Conservation (phyloP, 2,888 invertebrate species). For the Parthenolecanium corni region DNA sequence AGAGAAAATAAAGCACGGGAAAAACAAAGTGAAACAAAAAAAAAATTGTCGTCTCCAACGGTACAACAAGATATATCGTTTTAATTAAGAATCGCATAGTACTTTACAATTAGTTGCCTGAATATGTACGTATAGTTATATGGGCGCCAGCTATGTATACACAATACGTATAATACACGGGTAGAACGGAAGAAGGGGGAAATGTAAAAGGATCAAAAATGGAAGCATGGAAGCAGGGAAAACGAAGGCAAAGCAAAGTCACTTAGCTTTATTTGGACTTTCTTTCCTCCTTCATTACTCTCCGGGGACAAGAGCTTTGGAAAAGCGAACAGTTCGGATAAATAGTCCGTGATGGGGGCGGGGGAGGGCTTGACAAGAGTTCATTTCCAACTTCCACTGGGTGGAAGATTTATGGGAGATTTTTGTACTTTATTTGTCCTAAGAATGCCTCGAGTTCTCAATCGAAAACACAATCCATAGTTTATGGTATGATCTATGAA, state of each 20-base stretch:
- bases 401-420: too few relatives aligned
- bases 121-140: neutral
- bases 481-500: too few relatives aligned
- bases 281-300: too few relatives aligned
- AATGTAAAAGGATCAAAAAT: neutral
- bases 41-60: constrained; percentile 1
- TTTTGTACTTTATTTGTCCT: too few relatives aligned
- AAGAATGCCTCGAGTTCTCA: too few relatives aligned
- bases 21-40: neutral
- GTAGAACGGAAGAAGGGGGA: neutral
- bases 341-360: too few relatives aligned
- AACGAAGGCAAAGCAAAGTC: neutral
- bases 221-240: neutral
- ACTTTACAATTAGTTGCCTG: constrained; percentile 14
- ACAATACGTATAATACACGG: too few relatives aligned
- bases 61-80: constrained; percentile 5
- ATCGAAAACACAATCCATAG: too few relatives aligned
- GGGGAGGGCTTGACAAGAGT: too few relatives aligned
- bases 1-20: neutral
- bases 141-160: neutral
- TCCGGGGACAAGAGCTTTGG: too few relatives aligned
- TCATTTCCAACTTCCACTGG: too few relatives aligned
- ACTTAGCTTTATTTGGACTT: neutral
- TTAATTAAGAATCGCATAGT: constrained; percentile 17
- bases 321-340: too few relatives aligned